Base-by-base conservation (phyloP, 2,797 vertebrate species). In the Amblyopsis hoosieri region DNA sequence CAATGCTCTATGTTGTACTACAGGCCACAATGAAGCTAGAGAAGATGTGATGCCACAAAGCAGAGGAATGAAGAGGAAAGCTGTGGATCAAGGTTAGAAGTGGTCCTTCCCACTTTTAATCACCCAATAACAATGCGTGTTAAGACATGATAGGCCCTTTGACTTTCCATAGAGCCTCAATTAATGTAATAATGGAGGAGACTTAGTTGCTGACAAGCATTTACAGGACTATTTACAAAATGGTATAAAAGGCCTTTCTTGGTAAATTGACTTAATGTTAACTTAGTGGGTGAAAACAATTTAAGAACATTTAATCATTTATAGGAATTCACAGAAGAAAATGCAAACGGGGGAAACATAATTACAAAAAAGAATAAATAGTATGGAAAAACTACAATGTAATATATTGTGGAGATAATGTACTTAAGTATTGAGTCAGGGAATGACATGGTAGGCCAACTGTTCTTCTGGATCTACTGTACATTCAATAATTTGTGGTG, bases 31-130 rank as follows among this genome's bases (percentile, higher is more conserved):
- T 55, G 76, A 83, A 12, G 60, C 9, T 1, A 46, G 14, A 14
- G 11, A 6, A 14, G 70, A 76, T 0, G 49, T 4, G 13, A 45
- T 57, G 2, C 37, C 51, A 11, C 50, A 66, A 3, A 76, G 53
- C 57, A 85, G 86, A 72, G 75, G 87, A 55, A 70, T 65, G 72
- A 94, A 94, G 82, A 88, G 93, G 67, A 93, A 91, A 79, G 85
- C 87, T 33, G 57, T 67, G 48, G 88, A 91, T 60, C 81, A 87
- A 93, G 93, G 93, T 94, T 69, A 60, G 85, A 82, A 69, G 72
- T 69, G 54, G 13, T 54, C 6, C 70, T 72, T 8, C 49, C 45
- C 31, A 9, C 37, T 9, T 48, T 48, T 48, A 14, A 14, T 7
- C 73, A 54, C 64, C 54, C 53, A 45, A 66, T 58, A 66, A 63